A percentile compares a stretch with the other conserved stretches of the same genome.
These are phyloP conservation scores for Mellilla xanthometata DNA, from an alignment of 2,888 invertebrate species.

Conservation along the genomic window DNA sequence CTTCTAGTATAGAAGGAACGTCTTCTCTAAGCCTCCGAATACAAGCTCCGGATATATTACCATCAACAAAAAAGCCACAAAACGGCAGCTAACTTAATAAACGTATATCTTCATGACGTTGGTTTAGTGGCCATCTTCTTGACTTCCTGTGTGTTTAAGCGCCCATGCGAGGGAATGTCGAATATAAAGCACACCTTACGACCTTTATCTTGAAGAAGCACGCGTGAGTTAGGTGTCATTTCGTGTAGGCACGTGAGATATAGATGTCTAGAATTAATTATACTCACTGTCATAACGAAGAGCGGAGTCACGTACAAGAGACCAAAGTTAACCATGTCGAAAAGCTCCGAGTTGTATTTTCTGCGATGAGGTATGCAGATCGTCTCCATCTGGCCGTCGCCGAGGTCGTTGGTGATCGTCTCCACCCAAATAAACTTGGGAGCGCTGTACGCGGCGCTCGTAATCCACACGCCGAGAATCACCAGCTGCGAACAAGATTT, in stretches of 20 bases:
- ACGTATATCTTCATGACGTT: constrained; percentile 2
- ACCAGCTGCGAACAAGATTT: constrained; percentile 82
- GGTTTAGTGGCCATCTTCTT: constrained; percentile 5
- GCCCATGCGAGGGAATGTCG: neutral
- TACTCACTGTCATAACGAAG: constrained; percentile 88
- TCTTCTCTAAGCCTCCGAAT: neutral
- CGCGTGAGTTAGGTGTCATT: neutral
- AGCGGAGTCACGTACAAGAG: constrained; percentile 92
- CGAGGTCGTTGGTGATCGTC: constrained; percentile 85
- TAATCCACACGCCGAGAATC: constrained; percentile 90
- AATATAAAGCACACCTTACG: constrained; percentile 4
- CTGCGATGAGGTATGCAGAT: constrained; percentile 89
- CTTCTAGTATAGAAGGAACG: neutral
- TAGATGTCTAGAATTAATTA: constrained; percentile 7
- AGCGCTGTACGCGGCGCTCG: constrained; percentile 91
- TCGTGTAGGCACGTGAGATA: neutral
- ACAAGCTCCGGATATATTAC: neutral
- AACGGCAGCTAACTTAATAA: constrained; percentile 6
- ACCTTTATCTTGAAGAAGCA: constrained; percentile 2
- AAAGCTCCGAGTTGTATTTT: constrained; percentile 89
- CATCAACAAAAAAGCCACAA: constrained; percentile 2
- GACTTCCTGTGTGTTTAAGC: constrained; percentile 2
- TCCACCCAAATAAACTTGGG: constrained; percentile 93
- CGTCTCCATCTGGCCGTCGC: constrained; percentile 83
- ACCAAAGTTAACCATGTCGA: constrained; percentile 92